Conservation (phyloP, 2,113 vertebrate species). For the Beaufortia kweichowensis region DNA sequence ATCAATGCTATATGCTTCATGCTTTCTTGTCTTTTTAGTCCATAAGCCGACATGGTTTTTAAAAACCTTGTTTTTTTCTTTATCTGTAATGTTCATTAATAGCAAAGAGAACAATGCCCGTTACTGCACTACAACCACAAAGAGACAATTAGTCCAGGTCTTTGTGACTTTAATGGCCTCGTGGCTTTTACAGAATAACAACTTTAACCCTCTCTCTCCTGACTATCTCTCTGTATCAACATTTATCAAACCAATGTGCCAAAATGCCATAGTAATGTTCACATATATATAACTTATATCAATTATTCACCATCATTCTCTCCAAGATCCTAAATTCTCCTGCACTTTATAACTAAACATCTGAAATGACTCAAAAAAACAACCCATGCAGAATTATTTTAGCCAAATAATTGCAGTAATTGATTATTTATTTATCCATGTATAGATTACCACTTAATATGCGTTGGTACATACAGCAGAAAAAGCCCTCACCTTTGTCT, state of each 20-base stretch:
- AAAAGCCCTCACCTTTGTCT: slow-evolving; percentile 25
- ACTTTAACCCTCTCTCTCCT: background rate
- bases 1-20: no score
- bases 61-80: background rate
- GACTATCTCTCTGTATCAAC: background rate
- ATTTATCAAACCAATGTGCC: slow-evolving; percentile 42
- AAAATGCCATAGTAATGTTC: slow-evolving; percentile 49
- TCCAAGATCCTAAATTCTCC: no score
- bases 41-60: no score
- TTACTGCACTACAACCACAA: slow-evolving; percentile 53
- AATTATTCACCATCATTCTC: slow-evolving; percentile 63
- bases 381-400: background rate
- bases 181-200: slow-evolving; percentile 51
- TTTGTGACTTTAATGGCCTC: slow-evolving; percentile 53
- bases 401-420: no score
- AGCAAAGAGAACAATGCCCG: background rate
- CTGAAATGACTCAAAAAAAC: background rate
- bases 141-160: slow-evolving; percentile 57
- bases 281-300: slow-evolving; percentile 55
- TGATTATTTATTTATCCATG: background rate
- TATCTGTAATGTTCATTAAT: background rate
- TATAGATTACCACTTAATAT: background rate
- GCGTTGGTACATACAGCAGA: background rate
- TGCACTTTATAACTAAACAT: no score
- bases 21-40: no score